Conservation (phyloP, 2,888 invertebrate genomes). For the Malacosoma neustria region DNA sequence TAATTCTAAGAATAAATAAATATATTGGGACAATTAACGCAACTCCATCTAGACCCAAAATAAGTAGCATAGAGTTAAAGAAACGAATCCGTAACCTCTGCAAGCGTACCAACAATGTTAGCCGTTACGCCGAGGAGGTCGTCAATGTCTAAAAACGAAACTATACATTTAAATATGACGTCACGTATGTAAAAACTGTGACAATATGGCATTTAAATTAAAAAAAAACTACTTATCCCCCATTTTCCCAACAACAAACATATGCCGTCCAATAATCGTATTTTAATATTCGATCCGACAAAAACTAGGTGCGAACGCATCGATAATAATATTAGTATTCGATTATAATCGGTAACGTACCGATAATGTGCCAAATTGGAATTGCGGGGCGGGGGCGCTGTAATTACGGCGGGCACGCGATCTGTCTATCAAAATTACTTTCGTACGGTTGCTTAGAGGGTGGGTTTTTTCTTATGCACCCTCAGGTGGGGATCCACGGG, state of each 20-base stretch:
- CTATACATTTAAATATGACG: too few relatives aligned
- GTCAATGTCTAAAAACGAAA: too few relatives aligned
- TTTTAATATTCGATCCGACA: constrained; percentile 41
- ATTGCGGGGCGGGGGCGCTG: constrained; percentile 40
- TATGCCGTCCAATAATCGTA: constrained; percentile 36
- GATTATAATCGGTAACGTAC: constrained; percentile 53
- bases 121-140: too few relatives aligned
- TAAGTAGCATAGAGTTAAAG: too few relatives aligned
- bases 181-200: constrained; percentile 5
- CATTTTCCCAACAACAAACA: constrained; percentile 19
- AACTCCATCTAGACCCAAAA: too few relatives aligned
- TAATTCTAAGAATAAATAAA: too few relatives aligned
- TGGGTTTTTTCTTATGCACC: constrained; percentile 49
- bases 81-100: too few relatives aligned
- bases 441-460: constrained; percentile 52
- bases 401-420: constrained; percentile 67
- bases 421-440: constrained; percentile 72
- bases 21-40: too few relatives aligned
- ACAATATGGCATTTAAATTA: constrained; percentile 31
- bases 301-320: constrained; percentile 58
- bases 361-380: constrained; percentile 69
- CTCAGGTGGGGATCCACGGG: constrained; percentile 37
- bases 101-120: too few relatives aligned
- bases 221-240: background rate
- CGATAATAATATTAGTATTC: constrained; percentile 45